These are phyloP conservation scores for human (Homo sapiens) DNA, from an alignment of 2,113 vertebrate genomes.

Conservation along the genomic window GRCh38 chr21:20526001-20526500, in stretches of 20 bases:
- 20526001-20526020: background rate
- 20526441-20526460: background rate
- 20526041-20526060: background rate
- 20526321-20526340: background rate
- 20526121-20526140: background rate
- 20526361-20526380: background rate
- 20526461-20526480: background rate
- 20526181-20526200: background rate
- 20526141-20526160: background rate
- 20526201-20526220: background rate
- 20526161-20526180: background rate
- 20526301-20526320: background rate
- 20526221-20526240: background rate
- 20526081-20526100: background rate
- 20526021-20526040: background rate
- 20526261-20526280: background rate
- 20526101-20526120: background rate
- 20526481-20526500: background rate
- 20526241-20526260: background rate
- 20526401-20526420: background rate
- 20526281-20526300: background rate
- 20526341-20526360: background rate
- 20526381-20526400: background rate
- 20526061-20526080: background rate
- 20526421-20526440: background rate